Conservation (phyloP, 2,113 vertebrate genomes). For the Genyomyrus donnyi region DNA sequence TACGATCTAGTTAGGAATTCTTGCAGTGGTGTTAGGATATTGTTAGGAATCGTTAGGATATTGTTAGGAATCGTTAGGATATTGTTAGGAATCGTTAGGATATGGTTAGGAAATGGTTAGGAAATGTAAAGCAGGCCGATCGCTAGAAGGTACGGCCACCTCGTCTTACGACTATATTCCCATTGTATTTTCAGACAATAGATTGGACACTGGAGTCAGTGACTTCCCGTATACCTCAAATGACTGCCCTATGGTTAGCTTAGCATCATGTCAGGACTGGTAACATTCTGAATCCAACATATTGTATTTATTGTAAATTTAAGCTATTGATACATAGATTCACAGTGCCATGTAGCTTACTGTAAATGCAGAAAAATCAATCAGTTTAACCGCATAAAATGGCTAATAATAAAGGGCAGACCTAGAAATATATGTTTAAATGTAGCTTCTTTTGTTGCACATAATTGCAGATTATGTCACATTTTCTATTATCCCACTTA, state of each 20-base stretch:
- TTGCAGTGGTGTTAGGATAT: too few species aligned
- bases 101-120: too few species aligned
- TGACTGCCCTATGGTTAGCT: background rate
- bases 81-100: too few species aligned
- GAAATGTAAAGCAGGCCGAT: too few species aligned
- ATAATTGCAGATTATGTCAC: background rate
- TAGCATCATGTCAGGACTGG: background rate
- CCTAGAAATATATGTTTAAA: background rate
- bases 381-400: background rate
- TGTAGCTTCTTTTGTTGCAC: background rate
- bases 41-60: too few species aligned
- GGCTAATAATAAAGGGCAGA: background rate
- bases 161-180: background rate
- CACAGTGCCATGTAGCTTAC: background rate
- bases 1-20: too few species aligned
- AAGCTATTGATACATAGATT: background rate
- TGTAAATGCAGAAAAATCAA: background rate
- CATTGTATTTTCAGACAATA: background rate
- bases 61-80: too few species aligned
- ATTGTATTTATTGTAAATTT: background rate
- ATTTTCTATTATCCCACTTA: background rate
- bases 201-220: background rate
- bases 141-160: constrained; percentile 33
- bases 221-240: background rate
- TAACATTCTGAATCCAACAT: background rate